Evolutionary conservation across 1,140 invertebrate species (phyloP).

Genomic region (Eueides isabella): DNA sequence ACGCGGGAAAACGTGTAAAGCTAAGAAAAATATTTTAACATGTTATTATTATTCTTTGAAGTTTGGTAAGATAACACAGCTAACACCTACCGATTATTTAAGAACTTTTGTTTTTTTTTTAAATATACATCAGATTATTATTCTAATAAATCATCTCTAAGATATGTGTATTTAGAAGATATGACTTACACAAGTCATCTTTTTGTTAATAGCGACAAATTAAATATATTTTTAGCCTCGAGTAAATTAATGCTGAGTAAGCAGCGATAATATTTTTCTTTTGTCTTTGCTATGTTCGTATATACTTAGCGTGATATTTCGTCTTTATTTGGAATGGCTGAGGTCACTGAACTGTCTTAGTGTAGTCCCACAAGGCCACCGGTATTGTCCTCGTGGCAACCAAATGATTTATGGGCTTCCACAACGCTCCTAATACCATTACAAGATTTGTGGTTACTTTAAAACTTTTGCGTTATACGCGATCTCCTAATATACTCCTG

Average conservation of each 20-base stretch:
- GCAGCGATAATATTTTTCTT: not conserved
- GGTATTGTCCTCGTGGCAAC: constrained; percentile 59
- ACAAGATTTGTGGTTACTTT: constrained; percentile 43
- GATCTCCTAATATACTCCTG: not conserved
- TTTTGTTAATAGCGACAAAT: not conserved
- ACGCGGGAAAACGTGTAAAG: too few species aligned
- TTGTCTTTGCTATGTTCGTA: constrained; percentile 47
- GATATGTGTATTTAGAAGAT: too few species aligned
- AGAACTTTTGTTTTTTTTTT: too few species aligned
- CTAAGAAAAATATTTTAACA: too few species aligned
- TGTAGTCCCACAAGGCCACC: constrained; percentile 44
- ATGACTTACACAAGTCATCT: not conserved
- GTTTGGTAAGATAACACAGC: too few species aligned
- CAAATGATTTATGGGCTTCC: constrained; percentile 47
- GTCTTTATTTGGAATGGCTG: constrained; percentile 59
- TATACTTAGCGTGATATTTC: constrained; percentile 56
- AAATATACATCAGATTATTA: too few species aligned
- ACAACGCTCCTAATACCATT: constrained; percentile 34
- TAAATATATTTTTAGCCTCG: not conserved
- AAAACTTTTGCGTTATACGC: constrained; percentile 22
- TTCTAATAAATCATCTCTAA: too few species aligned
- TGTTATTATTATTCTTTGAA: too few species aligned
- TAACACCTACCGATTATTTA: too few species aligned
- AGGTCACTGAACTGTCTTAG: constrained; percentile 41
- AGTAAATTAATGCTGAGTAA: not conserved